These are phyloP conservation scores for Parnassius apollo DNA, from an alignment of 2,888 invertebrate species.

Conservation along the genomic window DNA sequence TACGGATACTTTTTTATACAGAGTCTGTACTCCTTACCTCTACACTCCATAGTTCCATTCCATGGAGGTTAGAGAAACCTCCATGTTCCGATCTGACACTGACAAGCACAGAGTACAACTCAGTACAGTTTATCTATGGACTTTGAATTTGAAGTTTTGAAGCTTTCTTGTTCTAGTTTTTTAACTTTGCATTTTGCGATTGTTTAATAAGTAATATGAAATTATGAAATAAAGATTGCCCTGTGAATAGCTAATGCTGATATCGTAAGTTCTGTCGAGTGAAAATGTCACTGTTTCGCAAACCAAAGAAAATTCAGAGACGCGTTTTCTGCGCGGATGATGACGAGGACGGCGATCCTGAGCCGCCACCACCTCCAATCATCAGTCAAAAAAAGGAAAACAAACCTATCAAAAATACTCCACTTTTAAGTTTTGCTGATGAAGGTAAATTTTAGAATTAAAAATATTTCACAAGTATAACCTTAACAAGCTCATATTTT, in stretches of 20 bases:
- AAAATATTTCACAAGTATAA: background rate
- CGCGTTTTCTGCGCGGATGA: constrained; percentile 87
- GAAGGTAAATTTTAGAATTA: constrained; percentile 67
- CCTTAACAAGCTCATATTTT: background rate
- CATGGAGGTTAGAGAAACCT: no score
- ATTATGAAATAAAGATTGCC: background rate
- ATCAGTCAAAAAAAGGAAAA: constrained; percentile 70
- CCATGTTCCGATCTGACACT: no score
- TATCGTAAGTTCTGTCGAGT: background rate
- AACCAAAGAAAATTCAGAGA: constrained; percentile 91
- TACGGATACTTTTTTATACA: no score
- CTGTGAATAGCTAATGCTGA: background rate
- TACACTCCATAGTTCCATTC: no score
- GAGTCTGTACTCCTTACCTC: no score
- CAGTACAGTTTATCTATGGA: no score
- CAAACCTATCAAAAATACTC: constrained; percentile 78
- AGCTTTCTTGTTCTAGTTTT: no score
- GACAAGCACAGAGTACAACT: no score
- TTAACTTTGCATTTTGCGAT: no score
- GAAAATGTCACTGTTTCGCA: constrained; percentile 90
- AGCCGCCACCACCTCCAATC: constrained; percentile 74
- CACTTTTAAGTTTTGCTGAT: constrained; percentile 90
- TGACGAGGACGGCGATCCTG: constrained; percentile 81
- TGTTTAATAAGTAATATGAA: background rate
- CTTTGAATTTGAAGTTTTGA: no score